Percentiles rank a stretch among this genome's conserved stretches.
phyloP scores from a whole-genome alignment of 2,888 invertebrate species.

The Escarpia spicata region DNA sequence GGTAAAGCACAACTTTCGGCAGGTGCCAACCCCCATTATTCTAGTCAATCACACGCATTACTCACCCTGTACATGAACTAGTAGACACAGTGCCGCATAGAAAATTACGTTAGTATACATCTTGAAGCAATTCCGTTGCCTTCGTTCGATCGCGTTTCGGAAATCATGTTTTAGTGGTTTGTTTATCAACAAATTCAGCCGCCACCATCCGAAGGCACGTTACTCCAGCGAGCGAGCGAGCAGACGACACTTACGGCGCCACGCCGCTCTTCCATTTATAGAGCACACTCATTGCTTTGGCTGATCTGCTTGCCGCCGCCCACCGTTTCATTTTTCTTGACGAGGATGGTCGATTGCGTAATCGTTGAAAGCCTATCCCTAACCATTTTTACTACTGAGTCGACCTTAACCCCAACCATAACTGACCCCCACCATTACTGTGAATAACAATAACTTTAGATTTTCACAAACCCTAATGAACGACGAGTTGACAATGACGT shows the following conservation, averaged over 20 bases:
- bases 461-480: too few relatives aligned
- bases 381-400: too few relatives aligned
- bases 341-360: background rate
- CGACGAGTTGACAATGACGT: too few relatives aligned
- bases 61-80: background rate
- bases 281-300: background rate
- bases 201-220: background rate
- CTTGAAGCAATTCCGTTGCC: background rate
- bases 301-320: background rate
- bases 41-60: background rate
- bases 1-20: background rate
- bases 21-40: background rate
- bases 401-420: too few relatives aligned
- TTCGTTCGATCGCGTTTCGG: conserved; percentile 3
- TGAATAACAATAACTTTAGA: too few relatives aligned
- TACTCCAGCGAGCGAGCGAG: background rate
- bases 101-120: conserved; percentile 6
- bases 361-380: background rate
- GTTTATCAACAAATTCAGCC: conserved; percentile 16
- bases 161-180: conserved; percentile 10
- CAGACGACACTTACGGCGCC: background rate
- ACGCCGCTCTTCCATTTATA: background rate
- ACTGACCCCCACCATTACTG: too few relatives aligned
- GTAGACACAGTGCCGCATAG: background rate
- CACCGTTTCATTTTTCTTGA: background rate